A percentile compares a stretch with the other conserved stretches of the same genome.
Evolutionary conservation across 2,113 vertebrate species (phyloP).

Genomic region (Apteryx owenii): DNA sequence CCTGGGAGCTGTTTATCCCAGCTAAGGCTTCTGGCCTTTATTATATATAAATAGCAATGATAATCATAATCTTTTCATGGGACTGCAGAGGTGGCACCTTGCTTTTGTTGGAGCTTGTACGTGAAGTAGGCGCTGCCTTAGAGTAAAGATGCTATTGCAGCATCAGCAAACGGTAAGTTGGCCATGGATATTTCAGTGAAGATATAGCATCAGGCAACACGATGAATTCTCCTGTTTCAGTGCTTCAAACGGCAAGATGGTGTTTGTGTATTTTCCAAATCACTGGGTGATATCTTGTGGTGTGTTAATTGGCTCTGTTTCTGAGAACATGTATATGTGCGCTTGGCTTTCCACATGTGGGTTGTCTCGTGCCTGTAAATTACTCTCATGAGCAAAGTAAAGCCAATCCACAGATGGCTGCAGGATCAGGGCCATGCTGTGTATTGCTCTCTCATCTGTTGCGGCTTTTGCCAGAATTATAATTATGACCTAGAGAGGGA

Average conservation of each 20-base stretch:
- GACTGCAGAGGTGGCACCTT: neutral
- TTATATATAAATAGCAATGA: conserved; percentile 16
- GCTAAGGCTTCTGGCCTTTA: conserved; percentile 39
- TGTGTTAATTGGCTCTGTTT: conserved; percentile 58
- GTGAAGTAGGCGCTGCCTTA: neutral
- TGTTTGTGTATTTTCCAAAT: conserved; percentile 35
- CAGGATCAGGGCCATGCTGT: neutral
- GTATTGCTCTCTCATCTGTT: neutral
- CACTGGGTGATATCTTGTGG: conserved; percentile 24
- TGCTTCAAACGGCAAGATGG: conserved; percentile 17
- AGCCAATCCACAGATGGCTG: conserved; percentile 21
- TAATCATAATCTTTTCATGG: conserved; percentile 16
- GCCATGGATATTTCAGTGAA: neutral
- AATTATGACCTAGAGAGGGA: neutral
- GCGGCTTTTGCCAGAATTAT: neutral
- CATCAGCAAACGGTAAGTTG: neutral
- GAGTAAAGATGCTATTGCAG: neutral
- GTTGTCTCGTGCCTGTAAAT: conserved; percentile 59
- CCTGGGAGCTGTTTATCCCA: neutral
- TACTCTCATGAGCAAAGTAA: neutral
- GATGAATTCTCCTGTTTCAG: neutral
- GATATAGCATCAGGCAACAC: neutral
- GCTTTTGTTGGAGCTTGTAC: neutral
- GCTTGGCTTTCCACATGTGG: conserved; percentile 51
- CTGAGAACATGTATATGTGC: conserved; percentile 42